Base-by-base conservation (phyloP, 1,140 invertebrate species). In the Apolygus lucorum region DNA sequence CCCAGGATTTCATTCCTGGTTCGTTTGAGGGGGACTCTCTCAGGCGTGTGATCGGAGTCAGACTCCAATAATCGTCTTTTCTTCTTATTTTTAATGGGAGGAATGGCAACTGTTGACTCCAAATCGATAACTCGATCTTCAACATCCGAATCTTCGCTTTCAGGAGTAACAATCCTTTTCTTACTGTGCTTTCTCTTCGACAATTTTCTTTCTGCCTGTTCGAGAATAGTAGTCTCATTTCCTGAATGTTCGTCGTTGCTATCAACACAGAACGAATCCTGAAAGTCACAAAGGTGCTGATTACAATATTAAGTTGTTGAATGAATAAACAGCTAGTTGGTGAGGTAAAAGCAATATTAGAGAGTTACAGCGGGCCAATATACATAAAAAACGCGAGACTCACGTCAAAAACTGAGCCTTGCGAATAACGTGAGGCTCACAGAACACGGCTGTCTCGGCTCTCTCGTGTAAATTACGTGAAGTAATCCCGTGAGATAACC, bases 231-330 rank as follows among this genome's bases (percentile, higher is more conserved):
- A 59, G 65, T 26, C 29, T 70, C 69, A 28, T 67, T 24, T 17
- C 49, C 72, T 11, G 49, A 27, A n/a, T 21, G 27, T 2, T 67
- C 64, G 27, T 71, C 70, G 17, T 66, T 65, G 1, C 66, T 68
- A 63, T 69, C 72, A 28, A 70, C 70, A 52, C 72, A 73, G 66
- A 73, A 73, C 8, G 72, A 73, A 63, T 73, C 72, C 68, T 73
- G 63, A 68, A 72, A 42, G n/a, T n/a, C n/a, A n/a, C n/a, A n/a
- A n/a, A n/a, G n/a, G n/a, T n/a, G n/a, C n/a, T n/a, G n/a, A n/a
- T n/a, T n/a, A n/a, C n/a, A n/a, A n/a, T n/a, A n/a, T n/a, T n/a
- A n/a, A n/a, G n/a, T n/a, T n/a, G n/a, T n/a, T n/a, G n/a, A n/a
- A n/a, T n/a, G n/a, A n/a, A n/a, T n/a, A n/a, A n/a, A n/a, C n/a